phyloP scores from a whole-genome alignment of 1,140 invertebrate genomes.

The Gonatopus flavifemur region DNA sequence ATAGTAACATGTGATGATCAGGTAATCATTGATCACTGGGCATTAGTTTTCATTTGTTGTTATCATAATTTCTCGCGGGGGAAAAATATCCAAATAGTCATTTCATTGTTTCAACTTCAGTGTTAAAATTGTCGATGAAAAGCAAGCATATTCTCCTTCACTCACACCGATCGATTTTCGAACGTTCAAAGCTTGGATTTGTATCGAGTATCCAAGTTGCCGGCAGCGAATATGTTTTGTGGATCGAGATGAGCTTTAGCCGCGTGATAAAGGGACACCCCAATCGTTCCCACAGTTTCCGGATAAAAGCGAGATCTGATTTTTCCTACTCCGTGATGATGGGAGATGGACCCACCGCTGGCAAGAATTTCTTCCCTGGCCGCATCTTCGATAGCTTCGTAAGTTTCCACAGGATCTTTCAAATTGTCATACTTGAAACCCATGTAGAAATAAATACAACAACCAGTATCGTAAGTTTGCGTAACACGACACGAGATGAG shows the following conservation, averaged over 20 bases:
- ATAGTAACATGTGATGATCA: too few species aligned
- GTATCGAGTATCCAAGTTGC: constrained; percentile 67
- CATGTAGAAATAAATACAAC: constrained; percentile 98
- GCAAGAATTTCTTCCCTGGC: constrained; percentile 92
- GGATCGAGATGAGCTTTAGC: constrained; percentile 90
- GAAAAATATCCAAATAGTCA: too few species aligned
- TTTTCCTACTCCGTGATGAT: constrained; percentile 97
- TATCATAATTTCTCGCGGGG: too few species aligned
- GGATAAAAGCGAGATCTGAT: constrained; percentile 83
- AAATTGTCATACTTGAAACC: constrained; percentile 79
- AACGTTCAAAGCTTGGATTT: constrained; percentile 44
- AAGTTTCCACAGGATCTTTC: constrained; percentile 75
- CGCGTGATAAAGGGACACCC: constrained; percentile 73
- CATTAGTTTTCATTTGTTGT: too few species aligned
- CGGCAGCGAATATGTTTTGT: constrained; percentile 88
- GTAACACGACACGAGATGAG: constrained; percentile 86
- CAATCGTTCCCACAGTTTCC: constrained; percentile 73
- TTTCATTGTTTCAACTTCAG: too few species aligned
- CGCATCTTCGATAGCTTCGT: constrained; percentile 79
- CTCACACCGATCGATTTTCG: neutral
- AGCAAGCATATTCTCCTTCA: too few species aligned
- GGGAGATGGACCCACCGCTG: constrained; percentile 88
- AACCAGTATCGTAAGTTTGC: constrained; percentile 95
- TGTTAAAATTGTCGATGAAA: too few species aligned
- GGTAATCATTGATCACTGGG: too few species aligned